Evolutionary conservation across 2,113 vertebrate species (phyloP), one percentile per base, ranked within the genome.

Genomic region (Mixornis gularis): DNA sequence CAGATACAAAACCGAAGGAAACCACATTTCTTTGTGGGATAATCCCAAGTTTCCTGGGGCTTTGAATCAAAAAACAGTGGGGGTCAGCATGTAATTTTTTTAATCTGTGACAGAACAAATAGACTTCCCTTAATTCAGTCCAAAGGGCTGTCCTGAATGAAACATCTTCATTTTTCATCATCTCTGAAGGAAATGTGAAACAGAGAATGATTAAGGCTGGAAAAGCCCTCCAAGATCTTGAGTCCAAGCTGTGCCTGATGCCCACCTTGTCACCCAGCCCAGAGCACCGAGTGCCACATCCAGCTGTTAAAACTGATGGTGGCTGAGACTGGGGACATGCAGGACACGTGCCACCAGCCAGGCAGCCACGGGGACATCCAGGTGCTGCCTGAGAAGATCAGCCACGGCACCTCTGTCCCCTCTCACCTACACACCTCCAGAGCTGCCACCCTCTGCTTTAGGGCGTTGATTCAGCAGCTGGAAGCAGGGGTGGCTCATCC

Each of bases 331-430:
- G 48, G 32, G 21, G 40, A 59, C 8, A 20, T 0, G 3, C 8
- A n/a, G 30, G 21, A 26, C 17, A 11, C 0, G 29, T 58, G 34
- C 22, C 64, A 48, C 51, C 62, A 48, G 41, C 32, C 32, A 44
- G 32, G 19, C 41, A 27, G 77, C 6, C 1, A n/a, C 0, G 1
- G 72, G 70, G 60, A 66, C 27, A 32, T 34, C 76, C 41, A 30
- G 32, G 16, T 12, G 34, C 40, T 48, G 15, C 5, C 41, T 12
- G 32, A 41, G 62, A 66, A 65, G 15, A 22, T 8, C 32, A 43
- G 12, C 56, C 1, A 0, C 0, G 0, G 20, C n/a, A 19, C 49
- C 22, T 58, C 49, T 3, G 2, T 36, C 36, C n/a, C 29, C 74
- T 48, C 46, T 24, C 46, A 48, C 46, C 46, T 22, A 19, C 18